Percentiles rank a stretch among this genome's conserved stretches.
These are phyloP conservation scores for Rattus rattus DNA, from an alignment of 2,113 vertebrate species.

Conservation along the genomic window DNA sequence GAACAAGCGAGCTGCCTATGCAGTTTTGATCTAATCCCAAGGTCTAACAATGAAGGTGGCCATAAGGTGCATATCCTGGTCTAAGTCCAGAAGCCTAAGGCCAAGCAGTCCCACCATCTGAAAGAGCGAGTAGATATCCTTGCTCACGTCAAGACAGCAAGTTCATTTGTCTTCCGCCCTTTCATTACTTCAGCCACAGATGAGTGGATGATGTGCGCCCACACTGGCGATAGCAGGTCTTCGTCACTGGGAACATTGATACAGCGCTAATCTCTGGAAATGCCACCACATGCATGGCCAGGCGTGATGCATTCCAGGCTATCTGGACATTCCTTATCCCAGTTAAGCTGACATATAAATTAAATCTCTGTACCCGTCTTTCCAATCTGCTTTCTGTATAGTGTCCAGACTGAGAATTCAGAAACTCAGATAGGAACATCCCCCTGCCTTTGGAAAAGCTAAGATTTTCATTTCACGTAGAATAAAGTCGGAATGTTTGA, in stretches of 20 bases:
- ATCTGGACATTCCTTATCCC: not conserved
- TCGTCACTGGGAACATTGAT: not conserved
- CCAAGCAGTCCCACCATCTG: accelerated
- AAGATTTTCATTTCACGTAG: not conserved
- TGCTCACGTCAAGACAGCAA: not conserved
- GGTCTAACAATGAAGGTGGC: not conserved
- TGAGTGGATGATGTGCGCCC: not conserved
- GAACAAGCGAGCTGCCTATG: not conserved
- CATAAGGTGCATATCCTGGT: not conserved
- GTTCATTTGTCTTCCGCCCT: not conserved
- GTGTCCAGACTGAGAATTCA: not conserved
- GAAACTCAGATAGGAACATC: not conserved
- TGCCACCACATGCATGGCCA: not conserved
- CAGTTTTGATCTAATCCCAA: not conserved
- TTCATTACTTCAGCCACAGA: not conserved
- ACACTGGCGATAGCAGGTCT: not conserved
- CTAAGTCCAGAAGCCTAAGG: not conserved
- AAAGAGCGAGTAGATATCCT: too few species aligned
- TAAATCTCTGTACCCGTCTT: not conserved
- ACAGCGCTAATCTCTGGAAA: not conserved
- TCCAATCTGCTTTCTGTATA: not conserved
- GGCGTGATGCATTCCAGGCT: not conserved
- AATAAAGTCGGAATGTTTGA: not conserved
- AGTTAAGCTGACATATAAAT: not conserved
- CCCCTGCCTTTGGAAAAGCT: not conserved